These are phyloP conservation scores for Ageneiosus marmoratus DNA, from an alignment of 2,113 vertebrate genomes.

Conservation along the genomic window DNA sequence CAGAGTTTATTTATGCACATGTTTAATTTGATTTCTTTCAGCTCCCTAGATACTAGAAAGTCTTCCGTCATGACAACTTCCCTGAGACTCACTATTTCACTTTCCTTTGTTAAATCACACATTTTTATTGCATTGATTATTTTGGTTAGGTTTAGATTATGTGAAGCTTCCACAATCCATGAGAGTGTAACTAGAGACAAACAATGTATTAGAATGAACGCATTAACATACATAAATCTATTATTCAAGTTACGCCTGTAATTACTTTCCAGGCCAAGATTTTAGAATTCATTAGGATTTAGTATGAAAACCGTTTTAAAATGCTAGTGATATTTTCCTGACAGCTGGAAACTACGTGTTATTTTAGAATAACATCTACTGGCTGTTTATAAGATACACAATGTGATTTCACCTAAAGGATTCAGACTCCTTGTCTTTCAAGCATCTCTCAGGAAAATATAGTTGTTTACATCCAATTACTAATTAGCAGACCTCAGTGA, in stretches of 20 bases:
- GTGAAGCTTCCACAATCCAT: too few relatives aligned
- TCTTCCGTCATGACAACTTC: too few relatives aligned
- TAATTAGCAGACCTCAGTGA: constrained; percentile 45
- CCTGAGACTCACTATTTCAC: too few relatives aligned
- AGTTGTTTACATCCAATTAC: constrained; percentile 44
- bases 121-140: too few relatives aligned
- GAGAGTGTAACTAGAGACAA: too few relatives aligned
- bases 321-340: neutral
- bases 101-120: too few relatives aligned
- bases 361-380: neutral
- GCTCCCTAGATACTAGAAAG: too few relatives aligned
- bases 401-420: neutral
- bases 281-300: neutral
- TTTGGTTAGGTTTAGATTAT: too few relatives aligned
- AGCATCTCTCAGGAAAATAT: constrained; percentile 19
- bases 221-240: neutral
- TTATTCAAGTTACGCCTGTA: neutral
- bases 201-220: too few relatives aligned
- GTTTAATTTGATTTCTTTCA: too few relatives aligned
- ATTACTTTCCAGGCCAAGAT: neutral
- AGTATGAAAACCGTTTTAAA: neutral
- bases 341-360: neutral
- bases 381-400: neutral
- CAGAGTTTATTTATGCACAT: too few relatives aligned
- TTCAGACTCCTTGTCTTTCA: constrained; percentile 15